Evolutionary conservation across 2,113 vertebrate species (phyloP).

Genomic region (Rhombomys opimus): DNA sequence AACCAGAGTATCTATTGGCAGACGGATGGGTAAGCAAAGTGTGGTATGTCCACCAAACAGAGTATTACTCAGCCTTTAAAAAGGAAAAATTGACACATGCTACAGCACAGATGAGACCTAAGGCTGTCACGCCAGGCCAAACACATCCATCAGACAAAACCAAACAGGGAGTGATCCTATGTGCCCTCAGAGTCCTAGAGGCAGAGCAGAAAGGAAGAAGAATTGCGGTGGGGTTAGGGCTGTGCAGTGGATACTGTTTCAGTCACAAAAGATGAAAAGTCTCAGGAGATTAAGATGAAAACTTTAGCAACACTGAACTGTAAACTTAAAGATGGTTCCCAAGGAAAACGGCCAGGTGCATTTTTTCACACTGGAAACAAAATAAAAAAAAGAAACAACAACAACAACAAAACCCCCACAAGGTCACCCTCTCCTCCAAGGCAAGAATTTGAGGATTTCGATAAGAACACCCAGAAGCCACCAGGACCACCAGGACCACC

Average conservation of each 20-base stretch:
- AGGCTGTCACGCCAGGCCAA: neutral
- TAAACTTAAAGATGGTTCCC: neutral
- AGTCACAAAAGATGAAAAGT: neutral
- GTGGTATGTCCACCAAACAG: neutral
- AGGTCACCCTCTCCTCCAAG: neutral
- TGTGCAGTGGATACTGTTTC: neutral
- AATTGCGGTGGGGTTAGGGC: neutral
- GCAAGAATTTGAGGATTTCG: neutral
- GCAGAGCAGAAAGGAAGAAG: neutral
- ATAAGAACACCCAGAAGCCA: neutral
- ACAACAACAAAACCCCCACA: neutral
- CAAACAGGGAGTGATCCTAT: neutral
- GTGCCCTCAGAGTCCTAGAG: neutral
- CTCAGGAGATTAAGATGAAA: neutral
- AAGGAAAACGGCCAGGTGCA: neutral
- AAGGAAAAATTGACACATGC: neutral
- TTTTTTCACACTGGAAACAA: neutral
- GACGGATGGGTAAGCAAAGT: neutral
- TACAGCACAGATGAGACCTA: fast-evolving
- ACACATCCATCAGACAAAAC: neutral
- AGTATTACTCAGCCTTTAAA: neutral
- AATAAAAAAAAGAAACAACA: too few relatives aligned
- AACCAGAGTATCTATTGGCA: neutral
- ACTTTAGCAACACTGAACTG: too few relatives aligned
- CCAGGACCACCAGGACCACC: neutral